Percentiles rank a stretch among this genome's conserved stretches.
phyloP scores from a whole-genome alignment of 2,797 vertebrate species.

The Prunella strophiata region DNA sequence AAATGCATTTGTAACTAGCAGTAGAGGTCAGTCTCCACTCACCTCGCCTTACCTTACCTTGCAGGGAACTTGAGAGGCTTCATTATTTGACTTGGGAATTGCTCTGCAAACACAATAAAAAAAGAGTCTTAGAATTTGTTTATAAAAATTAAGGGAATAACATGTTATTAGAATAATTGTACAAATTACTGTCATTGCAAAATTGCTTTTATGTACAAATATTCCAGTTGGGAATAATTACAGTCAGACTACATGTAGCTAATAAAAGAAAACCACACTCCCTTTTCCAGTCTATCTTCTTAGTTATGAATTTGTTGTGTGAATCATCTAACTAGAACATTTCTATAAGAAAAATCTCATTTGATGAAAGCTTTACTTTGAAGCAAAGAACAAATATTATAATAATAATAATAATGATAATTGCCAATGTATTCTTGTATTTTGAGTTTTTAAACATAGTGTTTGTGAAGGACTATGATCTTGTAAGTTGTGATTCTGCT shows the following conservation, averaged over 20 bases:
- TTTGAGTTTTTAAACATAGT: background rate
- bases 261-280: background rate
- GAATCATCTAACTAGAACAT: background rate
- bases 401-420: background rate
- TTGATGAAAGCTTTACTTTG: background rate
- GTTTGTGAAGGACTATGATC: background rate
- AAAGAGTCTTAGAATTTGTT: background rate
- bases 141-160: constrained; percentile 11
- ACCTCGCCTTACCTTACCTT: background rate
- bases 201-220: constrained; percentile 1
- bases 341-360: background rate
- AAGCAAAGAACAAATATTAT: background rate
- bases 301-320: background rate
- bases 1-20: background rate
- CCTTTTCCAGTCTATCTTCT: background rate
- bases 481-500: background rate
- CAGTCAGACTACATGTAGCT: background rate
- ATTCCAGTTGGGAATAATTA: constrained; percentile 12
- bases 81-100: background rate
- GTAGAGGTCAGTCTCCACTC: background rate
- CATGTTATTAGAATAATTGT: constrained; percentile 17
- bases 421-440: background rate
- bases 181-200: constrained; percentile 24
- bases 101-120: background rate
- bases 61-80: background rate